Evolutionary conservation across 1,140 invertebrate genomes (phyloP).

Genomic region (Manduca sexta): DNA sequence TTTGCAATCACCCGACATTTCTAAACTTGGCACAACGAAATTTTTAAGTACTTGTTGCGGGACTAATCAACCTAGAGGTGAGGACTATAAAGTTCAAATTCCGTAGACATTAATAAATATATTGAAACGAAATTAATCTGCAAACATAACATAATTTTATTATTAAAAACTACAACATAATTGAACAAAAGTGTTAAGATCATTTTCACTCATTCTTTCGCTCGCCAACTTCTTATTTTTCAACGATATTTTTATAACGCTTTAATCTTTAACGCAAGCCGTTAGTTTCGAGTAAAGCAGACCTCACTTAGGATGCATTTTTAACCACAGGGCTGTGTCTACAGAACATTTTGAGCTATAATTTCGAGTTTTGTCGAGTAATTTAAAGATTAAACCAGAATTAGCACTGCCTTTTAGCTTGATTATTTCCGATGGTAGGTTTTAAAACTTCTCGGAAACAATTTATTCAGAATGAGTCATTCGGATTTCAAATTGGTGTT

Average conservation of each 20-base stretch:
- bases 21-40: too few species aligned
- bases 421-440: conserved; percentile 18
- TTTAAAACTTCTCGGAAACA: conserved; percentile 22
- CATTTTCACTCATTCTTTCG: conserved; percentile 17
- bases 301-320: conserved; percentile 32
- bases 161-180: conserved; percentile 18
- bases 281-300: conserved; percentile 25
- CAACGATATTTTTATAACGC: conserved; percentile 30
- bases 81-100: too few species aligned
- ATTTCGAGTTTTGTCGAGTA: conserved; percentile 34
- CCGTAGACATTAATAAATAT: too few species aligned
- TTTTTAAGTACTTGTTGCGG: too few species aligned
- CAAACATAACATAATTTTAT: conserved; percentile 29
- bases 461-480: conserved; percentile 21
- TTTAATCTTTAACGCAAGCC: conserved; percentile 23
- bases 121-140: too few species aligned
- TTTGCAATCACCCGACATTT: too few species aligned
- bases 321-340: conserved; percentile 33
- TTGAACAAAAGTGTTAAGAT: conserved; percentile 23
- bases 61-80: too few species aligned
- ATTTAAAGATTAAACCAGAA: conserved; percentile 34
- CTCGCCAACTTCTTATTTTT: conserved; percentile 14
- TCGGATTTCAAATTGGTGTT: not conserved
- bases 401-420: conserved; percentile 24
- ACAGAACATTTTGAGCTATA: conserved; percentile 21